These are phyloP conservation scores for Himantopus leucocephalus DNA, from an alignment of 2,113 vertebrate species.

Conservation along the genomic window DNA sequence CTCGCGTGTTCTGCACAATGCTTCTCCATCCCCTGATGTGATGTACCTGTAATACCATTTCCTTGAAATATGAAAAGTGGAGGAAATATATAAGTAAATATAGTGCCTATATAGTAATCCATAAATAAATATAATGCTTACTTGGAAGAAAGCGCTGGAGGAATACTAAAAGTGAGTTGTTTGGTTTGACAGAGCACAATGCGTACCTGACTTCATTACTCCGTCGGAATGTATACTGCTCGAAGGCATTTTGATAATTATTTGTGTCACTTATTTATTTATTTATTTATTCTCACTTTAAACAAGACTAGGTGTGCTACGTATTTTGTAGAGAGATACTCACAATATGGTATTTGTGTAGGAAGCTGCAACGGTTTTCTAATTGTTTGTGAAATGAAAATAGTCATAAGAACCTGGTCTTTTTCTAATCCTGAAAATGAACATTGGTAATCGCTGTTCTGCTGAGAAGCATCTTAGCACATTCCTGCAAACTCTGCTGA, in stretches of 20 bases:
- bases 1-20: background rate
- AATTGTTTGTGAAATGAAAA: background rate
- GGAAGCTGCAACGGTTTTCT: background rate
- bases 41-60: background rate
- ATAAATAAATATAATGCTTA: background rate
- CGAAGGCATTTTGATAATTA: conserved; percentile 45
- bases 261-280: background rate
- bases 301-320: background rate
- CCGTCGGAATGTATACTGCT: background rate
- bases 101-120: background rate
- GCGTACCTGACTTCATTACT: conserved; percentile 26
- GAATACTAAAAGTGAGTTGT: conserved; percentile 33
- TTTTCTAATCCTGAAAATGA: conserved; percentile 34
- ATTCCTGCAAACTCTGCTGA: conserved; percentile 30
- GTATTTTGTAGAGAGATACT: background rate
- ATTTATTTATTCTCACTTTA: background rate
- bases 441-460: background rate
- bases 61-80: background rate
- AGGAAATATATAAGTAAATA: background rate
- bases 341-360: background rate
- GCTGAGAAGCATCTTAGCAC: background rate
- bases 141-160: background rate
- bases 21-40: background rate
- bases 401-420: background rate
- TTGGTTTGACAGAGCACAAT: conserved; percentile 31